Percentiles rank a stretch among this genome's conserved stretches.
Conservation (phyloP, 2,797 vertebrate genomes). For the Rhinoraja longicauda region DNA sequence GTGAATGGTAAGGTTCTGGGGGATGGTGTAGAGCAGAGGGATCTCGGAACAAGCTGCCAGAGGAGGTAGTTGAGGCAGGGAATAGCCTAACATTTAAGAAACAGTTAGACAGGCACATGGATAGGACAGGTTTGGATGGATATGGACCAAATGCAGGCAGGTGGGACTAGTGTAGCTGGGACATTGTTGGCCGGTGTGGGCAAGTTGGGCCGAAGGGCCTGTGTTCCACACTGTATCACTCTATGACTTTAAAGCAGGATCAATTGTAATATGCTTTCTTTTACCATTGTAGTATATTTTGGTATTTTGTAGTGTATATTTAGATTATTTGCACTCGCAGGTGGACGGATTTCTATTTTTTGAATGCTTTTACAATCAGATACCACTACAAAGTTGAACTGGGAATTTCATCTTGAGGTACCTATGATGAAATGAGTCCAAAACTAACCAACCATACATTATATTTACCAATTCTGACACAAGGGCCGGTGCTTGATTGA, state of each 20-base stretch:
- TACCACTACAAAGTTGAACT: neutral
- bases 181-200: no score
- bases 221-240: no score
- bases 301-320: neutral
- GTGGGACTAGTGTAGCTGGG: no score
- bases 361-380: neutral
- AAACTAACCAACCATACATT: neutral
- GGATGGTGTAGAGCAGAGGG: no score
- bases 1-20: no score
- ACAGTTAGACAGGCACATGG: no score
- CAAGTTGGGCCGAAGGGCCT: no score
- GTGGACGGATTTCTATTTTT: neutral
- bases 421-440: neutral
- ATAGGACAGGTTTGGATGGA: no score
- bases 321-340: neutral
- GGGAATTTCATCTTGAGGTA: neutral
- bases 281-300: neutral
- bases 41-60: no score
- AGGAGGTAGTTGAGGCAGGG: no score
- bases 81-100: no score
- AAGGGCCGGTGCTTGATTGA: neutral
- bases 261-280: neutral
- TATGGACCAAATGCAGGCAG: no score
- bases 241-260: neutral
- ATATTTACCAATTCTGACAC: neutral